phyloP scores from a whole-genome alignment of 1,140 invertebrate species.

The Atta texana region DNA sequence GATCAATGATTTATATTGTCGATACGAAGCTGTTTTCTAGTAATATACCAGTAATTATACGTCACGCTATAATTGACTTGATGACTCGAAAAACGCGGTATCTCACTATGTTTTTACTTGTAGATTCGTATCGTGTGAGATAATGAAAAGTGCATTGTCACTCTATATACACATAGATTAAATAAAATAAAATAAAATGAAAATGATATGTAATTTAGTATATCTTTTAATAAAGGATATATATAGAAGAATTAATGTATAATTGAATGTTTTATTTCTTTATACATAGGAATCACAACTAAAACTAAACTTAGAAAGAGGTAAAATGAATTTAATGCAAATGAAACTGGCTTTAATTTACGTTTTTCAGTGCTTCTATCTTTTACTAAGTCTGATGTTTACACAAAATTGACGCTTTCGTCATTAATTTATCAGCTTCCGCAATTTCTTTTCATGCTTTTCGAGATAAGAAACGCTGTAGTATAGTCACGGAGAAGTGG shows the following conservation, averaged over 20 bases:
- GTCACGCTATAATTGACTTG: constrained; percentile 53
- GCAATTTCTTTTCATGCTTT: background rate
- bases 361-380: background rate
- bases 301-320: background rate
- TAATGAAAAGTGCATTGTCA: background rate
- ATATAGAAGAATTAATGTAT: background rate
- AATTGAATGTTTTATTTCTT: background rate
- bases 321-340: background rate
- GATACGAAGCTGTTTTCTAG: constrained; percentile 50
- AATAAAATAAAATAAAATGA: background rate
- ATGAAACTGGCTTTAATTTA: background rate
- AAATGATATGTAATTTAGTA: background rate
- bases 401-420: constrained; percentile 42
- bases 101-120: constrained; percentile 32
- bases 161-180: background rate
- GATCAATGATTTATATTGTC: constrained; percentile 55
- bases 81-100: constrained; percentile 55
- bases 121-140: constrained; percentile 14
- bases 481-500: background rate
- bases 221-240: background rate
- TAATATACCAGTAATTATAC: constrained; percentile 47
- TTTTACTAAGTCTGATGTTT: constrained; percentile 10
- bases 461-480: constrained; percentile 27
- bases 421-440: constrained; percentile 69
- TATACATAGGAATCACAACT: background rate